These are phyloP conservation scores for Pluvialis apricaria DNA, from an alignment of 2,113 vertebrate species.

Conservation along the genomic window DNA sequence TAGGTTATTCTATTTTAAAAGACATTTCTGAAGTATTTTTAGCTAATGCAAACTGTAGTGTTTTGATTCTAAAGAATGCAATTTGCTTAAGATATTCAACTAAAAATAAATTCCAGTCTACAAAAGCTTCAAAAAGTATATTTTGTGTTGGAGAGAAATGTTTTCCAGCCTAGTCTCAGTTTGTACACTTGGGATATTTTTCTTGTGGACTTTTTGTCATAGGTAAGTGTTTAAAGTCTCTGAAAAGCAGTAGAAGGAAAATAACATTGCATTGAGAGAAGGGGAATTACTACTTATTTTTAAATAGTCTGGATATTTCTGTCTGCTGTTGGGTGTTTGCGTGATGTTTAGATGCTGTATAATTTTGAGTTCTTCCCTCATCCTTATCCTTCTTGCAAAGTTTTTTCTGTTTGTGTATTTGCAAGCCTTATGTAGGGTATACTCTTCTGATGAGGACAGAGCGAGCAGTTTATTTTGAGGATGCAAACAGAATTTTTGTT, in stretches of 20 bases:
- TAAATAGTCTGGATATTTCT: background rate
- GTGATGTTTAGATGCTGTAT: background rate
- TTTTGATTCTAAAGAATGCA: background rate
- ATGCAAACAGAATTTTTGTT: conserved; percentile 6
- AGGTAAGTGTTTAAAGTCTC: background rate
- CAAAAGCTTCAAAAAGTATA: background rate
- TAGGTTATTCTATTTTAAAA: background rate
- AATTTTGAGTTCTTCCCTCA: background rate
- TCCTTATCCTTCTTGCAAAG: background rate
- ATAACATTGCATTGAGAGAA: background rate
- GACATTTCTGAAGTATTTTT: background rate
- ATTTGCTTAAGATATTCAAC: background rate
- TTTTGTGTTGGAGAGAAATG: background rate
- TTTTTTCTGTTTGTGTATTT: conserved; percentile 18
- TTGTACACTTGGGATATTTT: background rate
- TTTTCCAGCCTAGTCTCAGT: background rate
- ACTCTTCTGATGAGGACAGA: conserved; percentile 28
- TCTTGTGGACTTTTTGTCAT: background rate
- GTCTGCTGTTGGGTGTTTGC: background rate
- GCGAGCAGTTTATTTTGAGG: conserved; percentile 55
- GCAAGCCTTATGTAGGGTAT: background rate
- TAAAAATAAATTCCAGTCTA: background rate
- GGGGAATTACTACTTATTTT: background rate
- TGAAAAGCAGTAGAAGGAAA: conserved; percentile 1
- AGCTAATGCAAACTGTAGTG: background rate